Evolutionary conservation across 2,113 vertebrate genomes (phyloP).

Genomic region (Tiliqua scincoides): DNA sequence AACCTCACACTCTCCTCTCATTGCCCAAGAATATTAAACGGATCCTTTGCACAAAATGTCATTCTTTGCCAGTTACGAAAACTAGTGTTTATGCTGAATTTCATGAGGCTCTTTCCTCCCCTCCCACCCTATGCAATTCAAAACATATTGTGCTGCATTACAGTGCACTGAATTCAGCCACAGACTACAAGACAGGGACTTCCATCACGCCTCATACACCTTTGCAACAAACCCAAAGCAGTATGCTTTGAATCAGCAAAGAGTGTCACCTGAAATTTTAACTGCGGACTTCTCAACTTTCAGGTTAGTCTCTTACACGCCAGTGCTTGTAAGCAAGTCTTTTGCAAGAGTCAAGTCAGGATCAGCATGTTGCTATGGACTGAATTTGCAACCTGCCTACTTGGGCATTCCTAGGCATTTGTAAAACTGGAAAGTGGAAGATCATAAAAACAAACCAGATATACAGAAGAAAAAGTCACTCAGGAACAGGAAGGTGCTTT

Average conservation of each 20-base stretch:
- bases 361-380: no score
- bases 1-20: neutral
- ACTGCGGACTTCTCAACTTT: no score
- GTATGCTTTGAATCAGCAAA: conserved; percentile 70
- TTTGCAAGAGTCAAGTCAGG: neutral
- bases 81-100: conserved; percentile 57
- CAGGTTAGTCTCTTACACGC: no score
- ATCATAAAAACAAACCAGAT: neutral
- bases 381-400: neutral
- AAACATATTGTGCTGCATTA: conserved; percentile 56
- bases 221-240: conserved; percentile 66
- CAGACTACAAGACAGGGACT: conserved; percentile 59
- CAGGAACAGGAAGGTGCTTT: neutral
- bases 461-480: neutral
- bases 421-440: neutral
- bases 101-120: conserved; percentile 47
- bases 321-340: no score
- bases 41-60: conserved; percentile 51
- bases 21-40: neutral
- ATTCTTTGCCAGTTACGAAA: conserved; percentile 61
- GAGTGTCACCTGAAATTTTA: conserved; percentile 50
- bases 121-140: conserved; percentile 50
- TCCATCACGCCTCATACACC: conserved; percentile 64
- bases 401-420: neutral
- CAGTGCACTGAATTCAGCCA: conserved; percentile 61